phyloP scores from a whole-genome alignment of 2,113 vertebrate genomes.

The Dipodomys merriami region DNA sequence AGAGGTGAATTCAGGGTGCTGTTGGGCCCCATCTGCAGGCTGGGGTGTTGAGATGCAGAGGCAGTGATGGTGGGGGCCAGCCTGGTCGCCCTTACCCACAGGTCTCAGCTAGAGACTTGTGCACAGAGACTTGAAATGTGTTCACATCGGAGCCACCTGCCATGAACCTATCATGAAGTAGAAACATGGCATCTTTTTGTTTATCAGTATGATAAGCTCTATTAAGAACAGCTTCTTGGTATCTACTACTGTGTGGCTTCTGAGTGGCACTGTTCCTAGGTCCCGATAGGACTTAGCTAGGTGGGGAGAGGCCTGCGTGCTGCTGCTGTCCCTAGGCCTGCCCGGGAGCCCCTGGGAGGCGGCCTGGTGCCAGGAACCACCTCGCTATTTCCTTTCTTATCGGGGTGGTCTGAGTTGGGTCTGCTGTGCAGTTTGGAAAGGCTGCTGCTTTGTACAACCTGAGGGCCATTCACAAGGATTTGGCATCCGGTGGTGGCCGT shows the following conservation, averaged over 20 bases:
- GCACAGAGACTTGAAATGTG: too few relatives aligned
- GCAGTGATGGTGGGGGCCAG: background rate
- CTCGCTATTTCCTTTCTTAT: background rate
- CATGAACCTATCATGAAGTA: too few relatives aligned
- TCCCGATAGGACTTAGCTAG: background rate
- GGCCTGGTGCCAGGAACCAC: too few relatives aligned
- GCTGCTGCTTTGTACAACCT: rapidly evolving
- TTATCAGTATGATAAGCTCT: too few relatives aligned
- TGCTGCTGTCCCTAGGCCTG: background rate
- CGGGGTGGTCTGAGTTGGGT: background rate
- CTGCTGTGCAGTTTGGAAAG: background rate
- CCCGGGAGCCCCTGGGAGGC: background rate
- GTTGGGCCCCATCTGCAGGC: background rate
- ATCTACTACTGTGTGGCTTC: background rate
- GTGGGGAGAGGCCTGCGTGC: too few relatives aligned
- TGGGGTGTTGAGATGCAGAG: background rate
- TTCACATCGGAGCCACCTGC: too few relatives aligned
- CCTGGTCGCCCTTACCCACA: background rate
- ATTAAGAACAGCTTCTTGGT: background rate
- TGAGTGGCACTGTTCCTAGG: background rate
- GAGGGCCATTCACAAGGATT: background rate
- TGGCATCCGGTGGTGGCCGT: background rate
- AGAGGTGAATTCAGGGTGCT: background rate
- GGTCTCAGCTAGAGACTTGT: background rate
- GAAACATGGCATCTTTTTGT: background rate